Base-by-base conservation (phyloP, 1,140 invertebrate species). In the Eulimnadia texana region DNA sequence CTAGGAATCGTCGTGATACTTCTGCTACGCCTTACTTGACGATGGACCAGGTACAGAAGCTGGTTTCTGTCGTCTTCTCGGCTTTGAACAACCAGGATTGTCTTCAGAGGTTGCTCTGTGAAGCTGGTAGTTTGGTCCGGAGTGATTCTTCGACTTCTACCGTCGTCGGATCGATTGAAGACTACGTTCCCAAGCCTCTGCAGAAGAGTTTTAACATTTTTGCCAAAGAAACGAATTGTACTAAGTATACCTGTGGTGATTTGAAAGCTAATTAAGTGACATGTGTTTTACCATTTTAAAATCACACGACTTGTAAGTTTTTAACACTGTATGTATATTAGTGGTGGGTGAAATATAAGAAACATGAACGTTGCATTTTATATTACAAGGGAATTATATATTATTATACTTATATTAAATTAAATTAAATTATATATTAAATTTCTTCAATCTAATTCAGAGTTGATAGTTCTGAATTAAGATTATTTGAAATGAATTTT, bases 1-100 rank as follows among this genome's bases (percentile, higher is more conserved):
- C 6, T 42, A 42, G 16, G 33, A 6, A 16, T 42, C 33, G 33
- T 16, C 1, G 22, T 0, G 6, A 20, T 29, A 20, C 54, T 25
- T 10, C 60, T 24, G 50, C 13, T 20, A 3, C 52, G 11, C 60
- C 60, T n/a, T 29, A 47, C 22, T 33, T 61, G 60, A 61, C 22
- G 22, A 29, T 29, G 9, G 60, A n/a, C 3, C 60, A 61, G 28
- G 23, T 61, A 23, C 19, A 61, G 24, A 9, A 28, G 2, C 23
- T 61, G 29, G 52, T 50, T 20, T 13, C 20, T 6, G 60, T 61
- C 1, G 49, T 61, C 29, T 25, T 27, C 22, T 49, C 60, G 3
- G 60, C 60, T 11, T 27, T 61, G 20, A 51, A 61, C 20, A 25
- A 27, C 2, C 50, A 61, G 50, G 60, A 61, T 33, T 61, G 60